Percentiles rank a stretch among this genome's conserved stretches.
Evolutionary conservation across 2,797 vertebrate species (phyloP).

Genomic region (Psittacula echo): DNA sequence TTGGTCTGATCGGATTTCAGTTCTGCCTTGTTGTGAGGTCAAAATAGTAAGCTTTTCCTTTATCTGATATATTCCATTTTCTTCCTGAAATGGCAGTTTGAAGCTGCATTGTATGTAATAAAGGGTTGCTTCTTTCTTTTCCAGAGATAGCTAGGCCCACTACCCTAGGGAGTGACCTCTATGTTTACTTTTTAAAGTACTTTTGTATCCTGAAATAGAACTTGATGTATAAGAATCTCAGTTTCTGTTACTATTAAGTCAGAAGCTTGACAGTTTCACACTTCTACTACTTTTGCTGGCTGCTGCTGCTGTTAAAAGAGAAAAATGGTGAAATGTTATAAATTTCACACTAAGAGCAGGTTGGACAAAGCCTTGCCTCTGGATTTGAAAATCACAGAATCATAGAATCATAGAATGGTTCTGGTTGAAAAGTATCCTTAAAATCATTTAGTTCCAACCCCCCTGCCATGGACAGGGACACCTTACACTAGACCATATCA

Average conservation of each 20-base stretch:
- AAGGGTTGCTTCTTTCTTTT: neutral
- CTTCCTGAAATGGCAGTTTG: neutral
- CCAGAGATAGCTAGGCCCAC: neutral
- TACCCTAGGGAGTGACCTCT: neutral
- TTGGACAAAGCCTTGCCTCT: neutral
- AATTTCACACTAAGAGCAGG: neutral
- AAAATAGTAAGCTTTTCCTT: neutral
- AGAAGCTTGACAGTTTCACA: neutral
- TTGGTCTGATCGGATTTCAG: neutral
- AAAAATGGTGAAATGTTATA: neutral
- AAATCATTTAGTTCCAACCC: neutral
- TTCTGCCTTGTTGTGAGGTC: neutral
- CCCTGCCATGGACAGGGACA: neutral
- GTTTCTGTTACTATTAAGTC: neutral
- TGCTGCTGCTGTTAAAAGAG: neutral
- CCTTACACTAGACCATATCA: neutral
- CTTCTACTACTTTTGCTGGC: neutral
- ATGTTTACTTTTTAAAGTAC: constrained; percentile 19
- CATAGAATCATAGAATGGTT: neutral
- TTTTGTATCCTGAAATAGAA: constrained; percentile 14
- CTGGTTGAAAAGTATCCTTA: neutral
- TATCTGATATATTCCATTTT: constrained; percentile 22
- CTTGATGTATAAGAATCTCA: neutral
- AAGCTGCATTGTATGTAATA: neutral
- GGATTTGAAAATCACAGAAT: neutral